Base-by-base conservation (phyloP, 2,113 vertebrate species). In the Motacilla tschutschensis region DNA sequence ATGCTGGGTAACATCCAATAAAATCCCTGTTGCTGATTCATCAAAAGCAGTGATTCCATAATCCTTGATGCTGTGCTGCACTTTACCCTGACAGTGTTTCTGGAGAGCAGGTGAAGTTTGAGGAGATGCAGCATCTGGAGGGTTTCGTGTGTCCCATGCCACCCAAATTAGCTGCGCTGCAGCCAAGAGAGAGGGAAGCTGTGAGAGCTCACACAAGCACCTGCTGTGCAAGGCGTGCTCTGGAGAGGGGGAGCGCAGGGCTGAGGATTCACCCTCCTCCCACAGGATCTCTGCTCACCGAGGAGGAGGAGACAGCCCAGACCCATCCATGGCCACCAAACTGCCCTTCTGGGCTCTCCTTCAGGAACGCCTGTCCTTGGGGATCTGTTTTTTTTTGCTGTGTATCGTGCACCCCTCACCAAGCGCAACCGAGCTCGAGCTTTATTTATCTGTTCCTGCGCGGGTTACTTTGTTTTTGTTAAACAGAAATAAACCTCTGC, bases 191-290 rank as follows among this genome's bases (percentile, higher is more conserved):
- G 31, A 12, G 19, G 6, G 3, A 12, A 59, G 33, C 10, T 17
- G 26, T 24, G 55, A 63, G 35, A 70, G 12, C 8, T 73, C 18
- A 44, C 6, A 12, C 5, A 2, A 7, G 6, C 0, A 1, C 8
- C 46, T 64, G 54, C 31, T 24, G 21, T 60, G 36, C 58, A 21
- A 19, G 57, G 38, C 0, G 0, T 2, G 1, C 31, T 76, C 15
- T 14, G 26, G 26, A 25, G 18, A 46, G 31, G 6, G 20, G 6
- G 8, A 35, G 2, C 41, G 21, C 14, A 1, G 29, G 38, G 25
- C 33, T 25, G 40, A 31, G 53, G 24, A 6, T 50, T 76, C 60
- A 35, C 14, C 26, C 5, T 57, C 7, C 10, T 76, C 29, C 38
- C 3, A 2, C 19, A 18, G 40, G 31, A 75, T 51, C 44, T 40